Evolutionary conservation across 1,140 invertebrate genomes (phyloP), one percentile per base, ranked within the genome.

Genomic region (Bradysia coprophila): DNA sequence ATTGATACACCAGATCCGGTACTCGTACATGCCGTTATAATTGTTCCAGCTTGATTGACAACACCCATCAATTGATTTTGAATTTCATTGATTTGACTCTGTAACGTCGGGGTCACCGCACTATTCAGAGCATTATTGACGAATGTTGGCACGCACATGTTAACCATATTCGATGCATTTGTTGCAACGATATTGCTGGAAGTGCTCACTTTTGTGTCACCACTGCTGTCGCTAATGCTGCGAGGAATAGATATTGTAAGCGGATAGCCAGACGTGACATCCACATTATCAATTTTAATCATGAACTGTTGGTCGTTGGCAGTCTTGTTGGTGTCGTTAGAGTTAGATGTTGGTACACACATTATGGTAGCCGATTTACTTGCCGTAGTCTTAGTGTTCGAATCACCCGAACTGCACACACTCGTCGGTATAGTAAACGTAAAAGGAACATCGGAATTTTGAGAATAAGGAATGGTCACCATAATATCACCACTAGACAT

Each of bases 211-310:
- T 39, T 43, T 24, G 34, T 18, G 9, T 20, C 28, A 10, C 23
- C 21, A 21, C 4, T 16, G 21, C 21, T 42, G 21, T 42, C 32
- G 15, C 16, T 32, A 16, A 19, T 10, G 13, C 18, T 41, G 19
- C 55, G 52, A 9, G 58, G 58, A 21, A 58, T 57, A 13, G 58
- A 56, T 36, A 59, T 55, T 11, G 57, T 56, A 45, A 56, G 59
- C 33, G 58, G 58, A 48, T 51, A 50, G 40, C 43, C 19, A 19
- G 38, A 19, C 2, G 23, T 32, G 1, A 41, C 38, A 41, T 56
- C 53, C 42, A 46, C 55, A 38, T 51, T 52, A 50, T 61, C 58
- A 40, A 61, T 60, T 51, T 60, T 60, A 43, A 61, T 61, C 45
- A 59, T 51, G 46, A 60, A 59, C 48, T 56, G 58, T 49, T 52